Base-by-base conservation (phyloP, 2,113 vertebrate species). In the Rhegmatorhina hoffmannsi region DNA sequence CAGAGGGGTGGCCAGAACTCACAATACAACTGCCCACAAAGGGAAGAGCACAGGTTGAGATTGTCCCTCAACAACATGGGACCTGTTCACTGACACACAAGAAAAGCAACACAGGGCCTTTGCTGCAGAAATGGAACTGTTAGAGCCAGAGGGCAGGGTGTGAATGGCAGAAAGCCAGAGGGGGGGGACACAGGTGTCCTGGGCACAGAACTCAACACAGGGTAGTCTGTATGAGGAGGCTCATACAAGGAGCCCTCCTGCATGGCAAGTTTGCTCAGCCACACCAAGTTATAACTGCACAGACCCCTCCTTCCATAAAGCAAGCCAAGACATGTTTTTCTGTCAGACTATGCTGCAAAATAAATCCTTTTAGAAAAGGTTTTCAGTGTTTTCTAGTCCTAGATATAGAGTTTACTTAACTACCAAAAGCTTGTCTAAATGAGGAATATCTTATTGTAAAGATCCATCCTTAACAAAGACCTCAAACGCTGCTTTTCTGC, bases 381-480 rank as follows among this genome's bases (percentile, higher is more conserved):
- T 69, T 85, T 52, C 52, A 33, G 25, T 19, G 6, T 62, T 86
- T 88, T 21, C 69, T 60, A 49, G 20, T 64, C 72, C 20, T 58
- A 78, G n/a, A 60, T 55, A 62, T 7, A 13, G 86, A 89, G 28
- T 87, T 94, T 44, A 90, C 36, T 68, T 33, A 89, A 62, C 29
- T 72, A 86, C 23, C 50, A 72, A 56, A 91, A 69, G 34, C n/a
- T 11, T 28, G 23, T 16, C 44, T 55, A 83, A 70, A 81, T 26
- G 6, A 91, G 83, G n/a, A 55, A 5, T 47, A 34, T 53, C 79
- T 90, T 62, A 72, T 31, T 82, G 47, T 47, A 53, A 80, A 82
- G 73, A 67, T 60, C 60, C 25, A 68, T 59, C 31, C 60, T 50
- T 75, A 80, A 94, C 77, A 96, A 79, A 88, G 89, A 70, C 33